Conservation (phyloP, 2,113 vertebrate species). For the Stictonetta naevosa region DNA sequence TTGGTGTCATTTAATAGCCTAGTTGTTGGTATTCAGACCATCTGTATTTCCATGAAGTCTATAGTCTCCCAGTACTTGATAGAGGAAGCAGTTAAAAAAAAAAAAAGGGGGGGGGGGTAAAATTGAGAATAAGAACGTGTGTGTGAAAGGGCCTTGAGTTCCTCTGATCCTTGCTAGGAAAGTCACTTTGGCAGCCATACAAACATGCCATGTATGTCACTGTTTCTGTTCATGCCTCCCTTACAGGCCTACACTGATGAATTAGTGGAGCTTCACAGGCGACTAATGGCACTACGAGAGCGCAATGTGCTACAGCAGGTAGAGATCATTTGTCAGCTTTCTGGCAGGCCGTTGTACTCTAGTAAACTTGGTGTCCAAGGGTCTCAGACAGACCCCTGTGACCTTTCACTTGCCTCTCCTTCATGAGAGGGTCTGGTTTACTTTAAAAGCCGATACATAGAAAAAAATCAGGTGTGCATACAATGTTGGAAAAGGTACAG, state of each 20-base stretch:
- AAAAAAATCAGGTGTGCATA: neutral
- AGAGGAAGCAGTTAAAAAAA: neutral
- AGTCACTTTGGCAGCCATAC: neutral
- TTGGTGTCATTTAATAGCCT: neutral
- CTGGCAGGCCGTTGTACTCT: neutral
- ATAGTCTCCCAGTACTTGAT: neutral
- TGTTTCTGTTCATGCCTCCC: neutral
- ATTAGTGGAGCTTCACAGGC: slow-evolving; percentile 94
- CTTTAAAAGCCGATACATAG: neutral
- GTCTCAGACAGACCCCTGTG: neutral
- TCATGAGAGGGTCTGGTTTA: neutral
- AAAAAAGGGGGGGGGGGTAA: too few species aligned
- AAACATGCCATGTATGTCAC: neutral
- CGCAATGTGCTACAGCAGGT: slow-evolving; percentile 98
- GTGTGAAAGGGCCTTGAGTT: neutral
- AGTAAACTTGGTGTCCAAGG: neutral
- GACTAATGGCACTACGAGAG: slow-evolving; percentile 96
- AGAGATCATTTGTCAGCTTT: neutral
- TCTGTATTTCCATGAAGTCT: neutral
- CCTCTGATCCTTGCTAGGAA: neutral
- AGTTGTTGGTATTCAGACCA: neutral
- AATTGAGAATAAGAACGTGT: neutral
- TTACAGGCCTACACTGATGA: slow-evolving; percentile 96
- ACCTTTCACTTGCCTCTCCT: neutral
- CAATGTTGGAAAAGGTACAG: rapidly evolving